Evolutionary conservation across 2,113 vertebrate species (phyloP).

Genomic region (Tringa solitaria): DNA sequence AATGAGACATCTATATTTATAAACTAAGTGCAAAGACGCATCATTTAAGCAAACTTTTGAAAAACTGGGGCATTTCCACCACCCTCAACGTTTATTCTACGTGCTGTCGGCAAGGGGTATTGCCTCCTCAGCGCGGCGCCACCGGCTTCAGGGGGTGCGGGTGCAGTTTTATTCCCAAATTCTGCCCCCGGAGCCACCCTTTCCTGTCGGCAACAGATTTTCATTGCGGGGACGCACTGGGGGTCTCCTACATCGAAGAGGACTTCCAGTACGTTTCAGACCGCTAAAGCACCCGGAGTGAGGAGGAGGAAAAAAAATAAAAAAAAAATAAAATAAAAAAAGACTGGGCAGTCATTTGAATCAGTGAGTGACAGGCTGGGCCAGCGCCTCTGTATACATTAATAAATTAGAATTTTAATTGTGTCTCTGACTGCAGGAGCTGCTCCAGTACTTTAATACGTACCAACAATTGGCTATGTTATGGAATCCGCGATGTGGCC

Average conservation of each 20-base stretch:
- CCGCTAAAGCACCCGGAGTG: constrained; percentile 64
- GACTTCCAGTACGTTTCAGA: constrained; percentile 56
- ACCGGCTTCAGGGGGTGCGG: background rate
- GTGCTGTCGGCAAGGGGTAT: background rate
- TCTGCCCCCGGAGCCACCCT: background rate
- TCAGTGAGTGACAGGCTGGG: constrained; percentile 93
- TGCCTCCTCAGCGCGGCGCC: background rate
- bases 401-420: constrained; percentile 99
- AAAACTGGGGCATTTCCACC: background rate
- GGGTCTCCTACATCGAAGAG: constrained; percentile 63
- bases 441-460: constrained; percentile 84
- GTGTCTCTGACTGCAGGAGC: constrained; percentile 90
- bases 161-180: constrained; percentile 20
- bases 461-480: constrained; percentile 91
- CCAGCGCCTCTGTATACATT: constrained; percentile 95
- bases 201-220: constrained; percentile 38
- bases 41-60: constrained; percentile 43
- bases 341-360: constrained; percentile 87
- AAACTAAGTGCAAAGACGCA: constrained; percentile 8
- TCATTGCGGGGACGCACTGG: constrained; percentile 43
- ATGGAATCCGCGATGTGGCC: constrained; percentile 85
- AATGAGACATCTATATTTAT: background rate
- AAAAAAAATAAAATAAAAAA: background rate
- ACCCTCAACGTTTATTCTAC: background rate
- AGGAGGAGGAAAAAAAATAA: background rate